Evolutionary conservation across 1,140 invertebrate genomes (phyloP).

Genomic region (Lethrus apterus): DNA sequence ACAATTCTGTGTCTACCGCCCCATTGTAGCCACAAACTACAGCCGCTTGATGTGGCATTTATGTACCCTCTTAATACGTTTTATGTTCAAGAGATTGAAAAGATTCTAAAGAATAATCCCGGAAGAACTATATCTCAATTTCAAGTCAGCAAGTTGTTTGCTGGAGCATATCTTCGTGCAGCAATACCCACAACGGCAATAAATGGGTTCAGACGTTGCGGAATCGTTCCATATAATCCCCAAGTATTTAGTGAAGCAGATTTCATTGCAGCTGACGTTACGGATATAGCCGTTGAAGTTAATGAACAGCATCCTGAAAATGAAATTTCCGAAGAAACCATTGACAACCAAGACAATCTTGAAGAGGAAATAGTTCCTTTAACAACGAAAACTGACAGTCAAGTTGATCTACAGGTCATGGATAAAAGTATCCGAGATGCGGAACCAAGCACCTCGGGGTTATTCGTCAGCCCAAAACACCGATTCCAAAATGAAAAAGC

Average conservation of each 20-base stretch:
- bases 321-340: no score
- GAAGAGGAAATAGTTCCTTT: no score
- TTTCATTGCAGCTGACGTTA: neutral
- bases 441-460: no score
- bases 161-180: neutral
- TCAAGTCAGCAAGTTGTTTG: constrained; percentile 1
- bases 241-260: constrained; percentile 11
- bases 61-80: constrained; percentile 22
- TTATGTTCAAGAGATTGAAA: constrained; percentile 27
- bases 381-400: no score
- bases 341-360: no score
- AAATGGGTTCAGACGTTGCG: constrained; percentile 6
- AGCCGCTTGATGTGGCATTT: constrained; percentile 21
- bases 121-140: constrained; percentile 4
- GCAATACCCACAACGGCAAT: neutral
- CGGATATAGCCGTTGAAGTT: neutral
- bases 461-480: no score
- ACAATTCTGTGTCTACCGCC: constrained; percentile 18
- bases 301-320: no score
- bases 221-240: neutral
- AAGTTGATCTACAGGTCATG: no score
- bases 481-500: no score
- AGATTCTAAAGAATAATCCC: constrained; percentile 16
- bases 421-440: no score
- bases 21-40: constrained; percentile 18